A percentile compares a stretch with the other conserved stretches of the same genome.
Evolutionary conservation across 2,888 invertebrate genomes (phyloP).

Genomic region (Silvanus unidentatus): DNA sequence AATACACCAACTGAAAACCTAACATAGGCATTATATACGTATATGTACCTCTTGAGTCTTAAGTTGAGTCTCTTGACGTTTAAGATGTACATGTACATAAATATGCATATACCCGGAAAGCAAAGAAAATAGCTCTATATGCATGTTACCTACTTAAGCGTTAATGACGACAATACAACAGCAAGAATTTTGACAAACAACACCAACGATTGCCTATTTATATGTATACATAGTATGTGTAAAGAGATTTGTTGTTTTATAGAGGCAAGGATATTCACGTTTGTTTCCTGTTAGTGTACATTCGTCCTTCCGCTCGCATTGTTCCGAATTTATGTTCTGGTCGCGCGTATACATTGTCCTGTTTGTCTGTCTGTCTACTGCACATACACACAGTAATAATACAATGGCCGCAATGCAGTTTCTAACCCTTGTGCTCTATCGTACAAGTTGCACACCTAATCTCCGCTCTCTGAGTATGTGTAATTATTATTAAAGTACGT

Average conservation of each 20-base stretch:
- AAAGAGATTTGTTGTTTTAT: constrained; percentile 34
- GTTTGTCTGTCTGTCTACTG: constrained; percentile 38
- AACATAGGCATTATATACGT: too few species aligned
- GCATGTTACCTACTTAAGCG: too few species aligned
- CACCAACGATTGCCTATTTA: constrained; percentile 20
- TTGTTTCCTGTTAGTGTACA: constrained; percentile 40
- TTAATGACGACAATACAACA: neutral
- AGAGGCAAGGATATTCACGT: constrained; percentile 39
- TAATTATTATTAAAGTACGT: constrained; percentile 16
- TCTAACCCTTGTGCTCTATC: constrained; percentile 17
- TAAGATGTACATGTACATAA: too few species aligned
- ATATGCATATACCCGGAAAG: too few species aligned
- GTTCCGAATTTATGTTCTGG: constrained; percentile 44
- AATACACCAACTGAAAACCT: too few species aligned
- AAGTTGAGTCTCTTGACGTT: too few species aligned
- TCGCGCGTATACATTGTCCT: constrained; percentile 39
- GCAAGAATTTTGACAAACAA: constrained; percentile 26
- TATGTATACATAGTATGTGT: neutral
- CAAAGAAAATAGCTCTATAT: too few species aligned
- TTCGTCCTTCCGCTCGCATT: constrained; percentile 42
- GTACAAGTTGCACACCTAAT: constrained; percentile 19
- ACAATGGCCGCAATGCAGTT: constrained; percentile 42
- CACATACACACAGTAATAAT: too few species aligned
- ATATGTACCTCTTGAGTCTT: too few species aligned
- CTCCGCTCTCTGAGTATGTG: constrained; percentile 9